phyloP scores from a whole-genome alignment of 2,888 invertebrate species.

The Ditula angustiorana region DNA sequence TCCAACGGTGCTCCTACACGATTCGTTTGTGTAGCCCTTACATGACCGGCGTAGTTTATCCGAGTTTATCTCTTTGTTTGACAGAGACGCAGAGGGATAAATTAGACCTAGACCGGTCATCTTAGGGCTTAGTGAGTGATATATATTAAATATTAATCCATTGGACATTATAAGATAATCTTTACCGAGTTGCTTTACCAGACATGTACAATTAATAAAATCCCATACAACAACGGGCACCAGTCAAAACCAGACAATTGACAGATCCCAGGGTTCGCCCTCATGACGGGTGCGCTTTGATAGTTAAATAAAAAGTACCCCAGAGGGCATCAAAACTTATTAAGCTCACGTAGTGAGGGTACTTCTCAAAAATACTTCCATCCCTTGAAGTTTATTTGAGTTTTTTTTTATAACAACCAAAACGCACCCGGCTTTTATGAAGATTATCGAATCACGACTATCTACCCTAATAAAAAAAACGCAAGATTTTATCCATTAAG shows the following conservation, averaged over 20 bases:
- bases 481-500: background rate
- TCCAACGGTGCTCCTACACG: background rate
- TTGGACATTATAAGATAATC: too few species aligned
- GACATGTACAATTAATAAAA: constrained; percentile 12
- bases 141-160: too few species aligned
- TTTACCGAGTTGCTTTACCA: constrained; percentile 6
- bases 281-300: constrained; percentile 13
- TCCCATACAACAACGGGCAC: constrained; percentile 26
- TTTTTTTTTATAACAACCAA: background rate
- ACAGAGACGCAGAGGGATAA: too few species aligned
- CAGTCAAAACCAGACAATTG: constrained; percentile 4
- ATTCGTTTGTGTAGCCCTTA: background rate
- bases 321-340: too few species aligned
- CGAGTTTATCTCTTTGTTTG: too few species aligned
- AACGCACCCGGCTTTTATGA: background rate
- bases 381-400: too few species aligned
- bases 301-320: too few species aligned
- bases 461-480: background rate
- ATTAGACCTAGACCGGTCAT: too few species aligned
- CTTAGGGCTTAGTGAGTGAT: too few species aligned
- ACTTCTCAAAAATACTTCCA: too few species aligned
- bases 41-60: too few species aligned
- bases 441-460: background rate
- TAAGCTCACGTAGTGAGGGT: too few species aligned
- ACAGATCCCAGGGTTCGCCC: constrained; percentile 2